Percentiles rank a stretch among this genome's conserved stretches.
phyloP scores from a whole-genome alignment of 2,888 invertebrate genomes.

The Euphydryas editha region DNA sequence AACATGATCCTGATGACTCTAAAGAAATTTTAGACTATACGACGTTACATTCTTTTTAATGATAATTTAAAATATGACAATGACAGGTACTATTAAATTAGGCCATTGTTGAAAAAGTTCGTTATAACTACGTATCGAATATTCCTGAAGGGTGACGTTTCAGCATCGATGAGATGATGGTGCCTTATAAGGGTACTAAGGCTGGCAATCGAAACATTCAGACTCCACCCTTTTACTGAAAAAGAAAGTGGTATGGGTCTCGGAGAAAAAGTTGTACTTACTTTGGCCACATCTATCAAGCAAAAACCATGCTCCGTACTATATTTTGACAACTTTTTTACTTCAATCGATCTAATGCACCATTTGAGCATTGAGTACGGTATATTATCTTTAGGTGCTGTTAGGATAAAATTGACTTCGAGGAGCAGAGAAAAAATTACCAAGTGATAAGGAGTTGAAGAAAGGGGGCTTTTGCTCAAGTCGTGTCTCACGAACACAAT shows the following conservation, averaged over 20 bases:
- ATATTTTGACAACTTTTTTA: conserved; percentile 4
- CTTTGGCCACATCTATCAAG: conserved; percentile 9
- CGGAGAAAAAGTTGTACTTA: conserved; percentile 1
- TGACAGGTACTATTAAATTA: conserved; percentile 1
- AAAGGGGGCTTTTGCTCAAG: conserved; percentile 24
- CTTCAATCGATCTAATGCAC: neutral
- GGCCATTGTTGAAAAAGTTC: neutral
- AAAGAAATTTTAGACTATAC: neutral
- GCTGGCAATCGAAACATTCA: conserved; percentile 1
- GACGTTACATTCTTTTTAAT: conserved; percentile 2
- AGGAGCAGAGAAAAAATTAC: conserved; percentile 33
- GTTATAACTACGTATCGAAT: neutral
- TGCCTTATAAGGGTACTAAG: conserved; percentile 1
- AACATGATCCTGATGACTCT: conserved; percentile 5
- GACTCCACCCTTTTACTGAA: neutral
- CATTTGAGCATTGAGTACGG: conserved; percentile 22
- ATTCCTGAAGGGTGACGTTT: conserved; percentile 1
- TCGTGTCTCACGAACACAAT: conserved; percentile 30
- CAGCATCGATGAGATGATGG: conserved; percentile 2
- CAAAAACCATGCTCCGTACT: conserved; percentile 15
- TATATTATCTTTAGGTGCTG: conserved; percentile 37
- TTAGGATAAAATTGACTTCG: conserved; percentile 36
- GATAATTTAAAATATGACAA: neutral
- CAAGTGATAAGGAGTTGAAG: conserved; percentile 34
- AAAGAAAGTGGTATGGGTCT: conserved; percentile 3